Conservation (phyloP, 2,113 vertebrate species). For the Argyrosomus japonicus region DNA sequence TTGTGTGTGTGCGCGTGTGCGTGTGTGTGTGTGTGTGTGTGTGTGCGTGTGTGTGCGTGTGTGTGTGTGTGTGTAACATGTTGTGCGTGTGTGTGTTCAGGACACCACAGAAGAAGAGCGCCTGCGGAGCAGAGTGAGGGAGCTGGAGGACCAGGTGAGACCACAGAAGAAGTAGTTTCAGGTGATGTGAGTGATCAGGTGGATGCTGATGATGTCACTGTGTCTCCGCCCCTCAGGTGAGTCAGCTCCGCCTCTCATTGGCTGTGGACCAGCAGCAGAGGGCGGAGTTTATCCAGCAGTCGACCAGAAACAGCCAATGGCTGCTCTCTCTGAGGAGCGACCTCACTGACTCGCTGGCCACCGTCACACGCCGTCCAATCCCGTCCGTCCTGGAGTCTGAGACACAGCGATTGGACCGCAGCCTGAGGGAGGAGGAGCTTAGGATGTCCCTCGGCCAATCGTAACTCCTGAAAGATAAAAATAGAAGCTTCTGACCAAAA, state of each 20-base stretch:
- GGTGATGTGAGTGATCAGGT: background rate
- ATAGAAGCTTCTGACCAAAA: background rate
- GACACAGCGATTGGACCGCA: slow-evolving; percentile 80
- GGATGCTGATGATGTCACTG: slow-evolving; percentile 20
- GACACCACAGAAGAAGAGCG: slow-evolving; percentile 58
- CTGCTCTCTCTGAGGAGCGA: slow-evolving; percentile 75
- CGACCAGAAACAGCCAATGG: slow-evolving; percentile 76
- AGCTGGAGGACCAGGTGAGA: slow-evolving; percentile 81
- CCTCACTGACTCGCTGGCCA: slow-evolving; percentile 74
- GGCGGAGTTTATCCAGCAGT: slow-evolving; percentile 77
- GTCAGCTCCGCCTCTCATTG: slow-evolving; percentile 68
- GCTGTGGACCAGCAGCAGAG: slow-evolving; percentile 71
- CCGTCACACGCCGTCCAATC: slow-evolving; percentile 73
- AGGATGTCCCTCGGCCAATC: slow-evolving; percentile 69
- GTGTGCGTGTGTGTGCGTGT: too few species aligned
- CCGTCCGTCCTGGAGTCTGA: slow-evolving; percentile 77
- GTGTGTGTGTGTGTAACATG: too few species aligned
- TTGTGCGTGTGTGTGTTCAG: slow-evolving; percentile 24
- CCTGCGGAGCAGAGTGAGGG: slow-evolving; percentile 51
- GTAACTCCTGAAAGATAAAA: slow-evolving; percentile 6
- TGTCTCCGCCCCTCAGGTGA: slow-evolving; percentile 67
- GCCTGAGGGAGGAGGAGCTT: slow-evolving; percentile 80
- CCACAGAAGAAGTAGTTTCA: slow-evolving; percentile 1
- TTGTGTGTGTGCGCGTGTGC: too few species aligned
- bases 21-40: background rate